Conservation (phyloP, 2,888 invertebrate species). For the Galeopsomyia nigrocyanea region DNA sequence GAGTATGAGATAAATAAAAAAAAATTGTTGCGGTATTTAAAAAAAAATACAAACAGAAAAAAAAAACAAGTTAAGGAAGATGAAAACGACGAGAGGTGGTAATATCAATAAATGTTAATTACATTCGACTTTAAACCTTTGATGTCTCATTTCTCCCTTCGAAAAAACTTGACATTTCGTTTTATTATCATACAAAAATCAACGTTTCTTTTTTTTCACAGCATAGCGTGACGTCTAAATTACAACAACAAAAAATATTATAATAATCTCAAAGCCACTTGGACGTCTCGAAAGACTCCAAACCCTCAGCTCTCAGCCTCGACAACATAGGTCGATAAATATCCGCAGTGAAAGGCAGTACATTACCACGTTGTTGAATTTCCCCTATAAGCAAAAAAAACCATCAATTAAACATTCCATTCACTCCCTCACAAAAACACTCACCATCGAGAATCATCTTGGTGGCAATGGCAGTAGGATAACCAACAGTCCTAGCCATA, state of each 20-base stretch:
- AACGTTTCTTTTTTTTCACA: too few species aligned
- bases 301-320: slow-evolving; percentile 87
- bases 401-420: background rate
- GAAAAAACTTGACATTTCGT: too few species aligned
- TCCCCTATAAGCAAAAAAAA: slow-evolving; percentile 79
- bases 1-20: background rate
- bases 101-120: slow-evolving; percentile 42
- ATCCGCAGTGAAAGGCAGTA: slow-evolving; percentile 91
- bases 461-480: slow-evolving; percentile 94
- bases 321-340: slow-evolving; percentile 94
- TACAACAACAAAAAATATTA: too few species aligned
- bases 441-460: slow-evolving; percentile 97
- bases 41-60: background rate
- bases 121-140: slow-evolving; percentile 20
- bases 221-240: too few species aligned
- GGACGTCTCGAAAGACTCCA: slow-evolving; percentile 79
- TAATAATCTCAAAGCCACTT: slow-evolving; percentile 64
- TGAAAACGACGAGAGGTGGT: slow-evolving; percentile 9
- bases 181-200: too few species aligned
- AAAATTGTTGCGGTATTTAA: background rate
- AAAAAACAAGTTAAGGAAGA: background rate
- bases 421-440: slow-evolving; percentile 41
- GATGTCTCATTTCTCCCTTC: too few species aligned
- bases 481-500: slow-evolving; percentile 95
- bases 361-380: slow-evolving; percentile 94